These are phyloP conservation scores for Drosophila tanythrix DNA, from an alignment of 2,888 invertebrate species.

Conservation along the genomic window DNA sequence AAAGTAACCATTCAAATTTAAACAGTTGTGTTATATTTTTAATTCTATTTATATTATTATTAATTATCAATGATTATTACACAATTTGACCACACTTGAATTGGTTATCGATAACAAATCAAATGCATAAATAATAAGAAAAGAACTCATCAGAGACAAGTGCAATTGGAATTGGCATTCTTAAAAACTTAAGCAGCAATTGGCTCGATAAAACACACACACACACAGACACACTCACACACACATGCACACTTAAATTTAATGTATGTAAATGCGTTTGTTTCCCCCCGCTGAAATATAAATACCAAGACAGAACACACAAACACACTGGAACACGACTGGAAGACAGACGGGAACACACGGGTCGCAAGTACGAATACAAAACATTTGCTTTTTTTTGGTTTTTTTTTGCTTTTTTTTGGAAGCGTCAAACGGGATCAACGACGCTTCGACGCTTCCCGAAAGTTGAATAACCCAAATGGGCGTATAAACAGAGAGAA, in stretches of 20 bases:
- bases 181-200: conserved; percentile 58
- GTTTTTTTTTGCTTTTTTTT: conserved; percentile 26
- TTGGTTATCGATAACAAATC: not conserved
- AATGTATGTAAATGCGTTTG: conserved; percentile 76
- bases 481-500: conserved; percentile 68
- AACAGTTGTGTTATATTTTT: not conserved
- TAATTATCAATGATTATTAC: not conserved
- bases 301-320: conserved; percentile 44
- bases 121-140: not conserved
- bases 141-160: not conserved
- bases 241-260: conserved; percentile 15
- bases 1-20: not conserved
- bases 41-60: not conserved
- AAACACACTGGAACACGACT: conserved; percentile 18
- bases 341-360: conserved; percentile 15
- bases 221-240: conserved; percentile 16
- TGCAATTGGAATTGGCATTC: conserved; percentile 62
- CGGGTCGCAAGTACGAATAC: conserved; percentile 24
- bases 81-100: not conserved
- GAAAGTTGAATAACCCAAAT: conserved; percentile 79
- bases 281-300: conserved; percentile 64
- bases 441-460: conserved; percentile 68
- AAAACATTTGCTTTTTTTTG: conserved; percentile 30
- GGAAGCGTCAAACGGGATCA: conserved; percentile 76
- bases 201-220: conserved; percentile 54